Evolutionary conservation across 2,113 vertebrate species (phyloP).

Genomic region (Oreocharis arfaki): DNA sequence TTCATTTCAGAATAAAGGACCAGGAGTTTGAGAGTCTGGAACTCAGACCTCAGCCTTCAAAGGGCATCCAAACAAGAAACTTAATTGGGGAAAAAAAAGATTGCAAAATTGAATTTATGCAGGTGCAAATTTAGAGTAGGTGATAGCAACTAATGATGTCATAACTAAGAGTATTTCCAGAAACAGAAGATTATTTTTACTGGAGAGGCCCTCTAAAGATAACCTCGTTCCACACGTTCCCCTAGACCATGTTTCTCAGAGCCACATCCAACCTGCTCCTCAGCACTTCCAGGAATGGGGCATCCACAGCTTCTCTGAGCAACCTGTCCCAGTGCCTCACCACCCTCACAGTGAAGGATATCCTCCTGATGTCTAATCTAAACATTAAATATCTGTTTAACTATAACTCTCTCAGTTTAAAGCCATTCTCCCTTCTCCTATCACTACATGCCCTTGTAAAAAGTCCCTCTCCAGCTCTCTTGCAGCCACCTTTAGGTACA

Average conservation of each 20-base stretch:
- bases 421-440: background rate
- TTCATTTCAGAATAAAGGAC: background rate
- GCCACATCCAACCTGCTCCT: background rate
- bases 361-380: background rate
- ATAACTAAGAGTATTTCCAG: background rate
- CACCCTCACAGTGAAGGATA: background rate
- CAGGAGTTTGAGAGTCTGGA: background rate
- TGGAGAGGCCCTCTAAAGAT: background rate
- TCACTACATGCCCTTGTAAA: accelerated
- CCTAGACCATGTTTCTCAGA: background rate
- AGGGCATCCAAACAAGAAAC: background rate
- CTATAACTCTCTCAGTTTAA: background rate
- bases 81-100: background rate
- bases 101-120: background rate
- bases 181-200: background rate
- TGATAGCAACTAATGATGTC: background rate
- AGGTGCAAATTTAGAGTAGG: background rate
- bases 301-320: background rate
- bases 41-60: background rate
- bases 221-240: background rate
- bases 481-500: background rate
- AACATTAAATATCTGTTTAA: background rate
- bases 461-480: background rate
- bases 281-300: background rate
- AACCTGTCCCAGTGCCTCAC: background rate